Evolutionary conservation across 2,797 vertebrate genomes (phyloP).

Genomic region (Falco novaeseelandiae): DNA sequence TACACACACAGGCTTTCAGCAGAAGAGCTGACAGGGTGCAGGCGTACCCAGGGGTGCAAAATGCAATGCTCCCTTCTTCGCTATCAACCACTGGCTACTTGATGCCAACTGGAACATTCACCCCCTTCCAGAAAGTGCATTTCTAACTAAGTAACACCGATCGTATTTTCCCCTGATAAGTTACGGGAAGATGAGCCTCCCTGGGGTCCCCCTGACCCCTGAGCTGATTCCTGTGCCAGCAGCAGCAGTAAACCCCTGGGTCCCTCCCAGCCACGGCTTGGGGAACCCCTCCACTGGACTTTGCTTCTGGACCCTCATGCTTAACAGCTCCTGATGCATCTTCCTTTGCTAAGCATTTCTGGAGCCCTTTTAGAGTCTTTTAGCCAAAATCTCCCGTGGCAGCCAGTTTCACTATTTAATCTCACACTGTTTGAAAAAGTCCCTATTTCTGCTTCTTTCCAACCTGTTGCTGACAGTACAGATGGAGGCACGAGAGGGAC

Average conservation of each 20-base stretch:
- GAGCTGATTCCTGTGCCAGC: background rate
- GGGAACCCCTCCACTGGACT: background rate
- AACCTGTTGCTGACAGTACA: background rate
- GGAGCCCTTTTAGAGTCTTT: background rate
- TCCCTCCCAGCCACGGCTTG: background rate
- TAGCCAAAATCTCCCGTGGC: background rate
- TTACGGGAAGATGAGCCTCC: background rate
- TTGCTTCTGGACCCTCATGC: background rate
- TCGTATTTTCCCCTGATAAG: background rate
- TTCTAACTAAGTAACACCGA: background rate
- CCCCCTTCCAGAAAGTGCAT: background rate
- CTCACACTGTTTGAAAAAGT: background rate
- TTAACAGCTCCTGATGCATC: background rate
- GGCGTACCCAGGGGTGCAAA: background rate
- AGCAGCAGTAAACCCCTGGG: background rate
- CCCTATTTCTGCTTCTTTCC: background rate
- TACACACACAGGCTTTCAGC: background rate
- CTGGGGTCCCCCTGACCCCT: rapidly evolving
- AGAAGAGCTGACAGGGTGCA: background rate
- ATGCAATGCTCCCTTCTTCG: background rate
- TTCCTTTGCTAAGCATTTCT: background rate
- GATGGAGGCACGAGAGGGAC: background rate
- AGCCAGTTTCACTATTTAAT: background rate
- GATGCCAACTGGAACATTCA: background rate
- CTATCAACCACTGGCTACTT: background rate